A percentile compares a stretch with the other conserved stretches of the same genome.
Evolutionary conservation across 1,140 invertebrate genomes (phyloP).

Genomic region (Megalonaias nervosa): DNA sequence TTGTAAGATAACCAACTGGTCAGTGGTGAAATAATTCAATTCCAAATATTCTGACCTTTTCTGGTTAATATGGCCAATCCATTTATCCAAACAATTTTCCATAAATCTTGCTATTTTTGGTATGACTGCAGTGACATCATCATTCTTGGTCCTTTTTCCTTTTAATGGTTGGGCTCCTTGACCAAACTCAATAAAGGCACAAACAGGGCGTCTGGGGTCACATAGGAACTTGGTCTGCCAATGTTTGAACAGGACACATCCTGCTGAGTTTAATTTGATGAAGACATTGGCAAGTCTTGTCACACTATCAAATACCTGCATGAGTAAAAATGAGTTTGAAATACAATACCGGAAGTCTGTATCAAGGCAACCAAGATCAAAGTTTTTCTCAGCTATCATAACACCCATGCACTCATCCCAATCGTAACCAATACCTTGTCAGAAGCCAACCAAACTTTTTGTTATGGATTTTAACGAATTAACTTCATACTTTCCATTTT

Average conservation of each 20-base stretch:
- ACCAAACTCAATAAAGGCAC: slow-evolving; percentile 53
- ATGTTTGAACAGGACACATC: slow-evolving; percentile 60
- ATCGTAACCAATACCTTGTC: no score
- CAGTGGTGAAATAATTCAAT: slow-evolving; percentile 63
- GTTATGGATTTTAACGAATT: no score
- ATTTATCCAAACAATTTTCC: slow-evolving; percentile 58
- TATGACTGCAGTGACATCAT: slow-evolving; percentile 29
- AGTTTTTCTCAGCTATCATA: no score
- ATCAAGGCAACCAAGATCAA: no score
- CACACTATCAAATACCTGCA: slow-evolving; percentile 58
- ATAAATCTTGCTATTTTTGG: slow-evolving; percentile 56
- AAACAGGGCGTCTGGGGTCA: slow-evolving; percentile 31
- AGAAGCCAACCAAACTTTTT: no score
- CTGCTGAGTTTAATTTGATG: slow-evolving; percentile 50
- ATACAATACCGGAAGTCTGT: no score
- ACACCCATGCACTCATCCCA: no score
- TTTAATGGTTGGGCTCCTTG: slow-evolving; percentile 12
- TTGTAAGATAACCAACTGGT: slow-evolving; percentile 64
- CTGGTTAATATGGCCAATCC: slow-evolving; percentile 55
- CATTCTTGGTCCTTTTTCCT: background rate
- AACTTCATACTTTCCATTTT: no score
- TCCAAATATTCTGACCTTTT: slow-evolving; percentile 51
- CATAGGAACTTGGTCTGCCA: slow-evolving; percentile 58
- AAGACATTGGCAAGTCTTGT: slow-evolving; percentile 56
- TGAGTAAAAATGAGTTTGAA: background rate